These are phyloP conservation scores for Leucophora obtusa DNA, from an alignment of 2,888 invertebrate species.

Conservation along the genomic window DNA sequence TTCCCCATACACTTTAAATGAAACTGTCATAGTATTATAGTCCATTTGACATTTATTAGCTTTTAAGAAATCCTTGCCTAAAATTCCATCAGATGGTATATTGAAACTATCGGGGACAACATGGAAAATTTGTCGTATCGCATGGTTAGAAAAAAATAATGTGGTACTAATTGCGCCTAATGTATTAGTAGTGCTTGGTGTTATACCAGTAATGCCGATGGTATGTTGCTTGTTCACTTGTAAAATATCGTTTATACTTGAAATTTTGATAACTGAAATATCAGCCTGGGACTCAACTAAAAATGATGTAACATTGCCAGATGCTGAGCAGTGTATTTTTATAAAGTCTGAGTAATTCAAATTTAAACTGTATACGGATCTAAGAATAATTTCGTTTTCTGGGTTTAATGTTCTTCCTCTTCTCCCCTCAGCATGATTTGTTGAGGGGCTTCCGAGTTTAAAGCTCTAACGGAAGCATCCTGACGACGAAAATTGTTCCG, in stretches of 20 bases:
- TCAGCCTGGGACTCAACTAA: conserved; percentile 9
- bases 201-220: conserved; percentile 7
- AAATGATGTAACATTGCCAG: not conserved
- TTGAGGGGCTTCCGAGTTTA: no score
- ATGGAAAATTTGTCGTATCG: conserved; percentile 8
- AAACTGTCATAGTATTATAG: conserved; percentile 13
- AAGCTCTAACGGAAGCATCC: conserved; percentile 4
- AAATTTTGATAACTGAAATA: conserved; percentile 20
- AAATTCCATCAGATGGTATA: conserved; percentile 3
- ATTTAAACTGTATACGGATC: no score
- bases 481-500: no score
- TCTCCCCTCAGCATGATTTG: conserved; percentile 11
- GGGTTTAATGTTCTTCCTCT: not conserved
- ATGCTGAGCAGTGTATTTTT: not conserved
- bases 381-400: conserved; percentile 14
- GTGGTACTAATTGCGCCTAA: not conserved
- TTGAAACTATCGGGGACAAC: conserved; percentile 13
- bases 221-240: not conserved
- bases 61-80: conserved; percentile 15
- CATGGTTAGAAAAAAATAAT: conserved; percentile 1
- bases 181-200: not conserved
- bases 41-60: conserved; percentile 11
- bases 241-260: conserved; percentile 1
- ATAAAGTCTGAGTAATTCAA: no score
- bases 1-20: no score